A percentile compares a stretch with the other conserved stretches of the same genome.
Conservation (phyloP, 2,888 invertebrate species). For the Drosophila colorata region DNA sequence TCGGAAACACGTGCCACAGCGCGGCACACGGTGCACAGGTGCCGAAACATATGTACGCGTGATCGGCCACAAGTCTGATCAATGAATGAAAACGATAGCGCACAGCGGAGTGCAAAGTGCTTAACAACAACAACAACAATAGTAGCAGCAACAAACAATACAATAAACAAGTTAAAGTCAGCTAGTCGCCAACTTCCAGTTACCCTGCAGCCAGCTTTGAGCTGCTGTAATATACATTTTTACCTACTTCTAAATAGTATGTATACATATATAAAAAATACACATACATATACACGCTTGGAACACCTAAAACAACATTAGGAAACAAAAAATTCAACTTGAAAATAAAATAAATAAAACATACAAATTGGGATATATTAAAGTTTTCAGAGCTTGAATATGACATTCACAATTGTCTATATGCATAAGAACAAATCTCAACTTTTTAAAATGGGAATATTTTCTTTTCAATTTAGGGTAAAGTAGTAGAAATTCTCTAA, state of each 20-base stretch:
- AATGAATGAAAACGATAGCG: conserved; percentile 72
- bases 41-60: conserved; percentile 73
- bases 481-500: no score
- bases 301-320: no score
- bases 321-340: no score
- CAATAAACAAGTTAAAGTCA: conserved; percentile 1
- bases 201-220: neutral
- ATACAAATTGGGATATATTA: no score
- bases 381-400: neutral
- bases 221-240: neutral
- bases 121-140: conserved; percentile 16
- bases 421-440: no score
- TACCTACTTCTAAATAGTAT: no score
- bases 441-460: no score
- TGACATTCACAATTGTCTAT: neutral
- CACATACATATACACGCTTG: no score
- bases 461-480: no score
- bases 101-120: conserved; percentile 54
- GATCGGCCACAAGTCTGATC: conserved; percentile 75
- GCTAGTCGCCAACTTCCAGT: neutral
- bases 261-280: no score
- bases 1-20: conserved; percentile 65
- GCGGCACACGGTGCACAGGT: conserved; percentile 54
- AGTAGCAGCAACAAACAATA: conserved; percentile 25
- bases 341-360: no score